phyloP scores from a whole-genome alignment of 2,888 invertebrate genomes.

The Acanthosoma haemorrhoidale region DNA sequence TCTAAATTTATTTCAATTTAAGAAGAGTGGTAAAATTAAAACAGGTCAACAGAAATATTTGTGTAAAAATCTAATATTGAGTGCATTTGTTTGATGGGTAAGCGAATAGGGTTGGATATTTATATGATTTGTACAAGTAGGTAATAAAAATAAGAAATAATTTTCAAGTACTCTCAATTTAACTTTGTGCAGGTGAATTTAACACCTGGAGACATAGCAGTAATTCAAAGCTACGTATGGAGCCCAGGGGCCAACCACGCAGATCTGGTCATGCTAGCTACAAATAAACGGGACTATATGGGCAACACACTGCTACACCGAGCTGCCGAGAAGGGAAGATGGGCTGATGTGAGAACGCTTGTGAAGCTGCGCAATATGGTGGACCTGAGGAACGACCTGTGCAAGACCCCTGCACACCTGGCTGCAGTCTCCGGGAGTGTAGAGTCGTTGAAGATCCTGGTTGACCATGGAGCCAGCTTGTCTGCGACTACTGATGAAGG shows the following conservation, averaged over 20 bases:
- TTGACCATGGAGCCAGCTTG: neutral
- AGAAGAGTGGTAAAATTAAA: no score
- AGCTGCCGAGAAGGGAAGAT: slow-evolving; percentile 11
- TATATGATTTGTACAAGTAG: no score
- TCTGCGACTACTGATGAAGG: neutral
- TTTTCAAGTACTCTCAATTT: no score
- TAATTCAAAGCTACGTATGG: neutral
- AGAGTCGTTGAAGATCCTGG: neutral
- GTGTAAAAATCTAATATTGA: no score
- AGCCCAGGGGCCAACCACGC: neutral
- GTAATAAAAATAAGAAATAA: no score
- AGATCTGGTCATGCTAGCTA: slow-evolving; percentile 1
- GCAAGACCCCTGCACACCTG: slow-evolving; percentile 8
- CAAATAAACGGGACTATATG: slow-evolving; percentile 6
- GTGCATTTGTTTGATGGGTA: no score
- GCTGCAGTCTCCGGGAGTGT: neutral
- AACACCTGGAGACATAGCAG: slow-evolving; percentile 3
- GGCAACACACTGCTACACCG: slow-evolving; percentile 14
- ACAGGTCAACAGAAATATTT: no score
- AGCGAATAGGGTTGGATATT: no score
- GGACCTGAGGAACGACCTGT: neutral
- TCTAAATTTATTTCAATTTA: no score
- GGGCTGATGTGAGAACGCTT: neutral
- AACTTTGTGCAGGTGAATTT: neutral
- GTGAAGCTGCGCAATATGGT: neutral